Percentiles rank a stretch among this genome's conserved stretches.
Conservation (phyloP, 2,113 vertebrate species). For the Anser cygnoides region DNA sequence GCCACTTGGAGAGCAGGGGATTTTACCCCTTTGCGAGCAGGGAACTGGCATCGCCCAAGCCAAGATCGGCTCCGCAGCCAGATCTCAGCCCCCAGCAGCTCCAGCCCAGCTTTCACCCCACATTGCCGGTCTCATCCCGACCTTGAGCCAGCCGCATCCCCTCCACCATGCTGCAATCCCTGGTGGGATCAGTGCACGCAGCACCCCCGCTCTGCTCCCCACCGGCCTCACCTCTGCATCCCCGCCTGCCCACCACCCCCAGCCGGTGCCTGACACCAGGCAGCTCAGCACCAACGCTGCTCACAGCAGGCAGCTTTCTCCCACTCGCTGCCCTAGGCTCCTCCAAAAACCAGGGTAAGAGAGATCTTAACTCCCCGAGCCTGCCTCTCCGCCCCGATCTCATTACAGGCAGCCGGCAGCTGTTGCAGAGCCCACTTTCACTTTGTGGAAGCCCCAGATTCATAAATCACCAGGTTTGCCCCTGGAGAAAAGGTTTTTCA, state of each 20-base stretch:
- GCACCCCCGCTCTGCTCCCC: not conserved
- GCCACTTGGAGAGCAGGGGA: not conserved
- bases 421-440: not conserved
- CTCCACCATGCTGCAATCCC: not conserved
- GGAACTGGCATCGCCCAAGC: fast-evolving
- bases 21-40: not conserved
- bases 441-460: not conserved
- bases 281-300: not conserved
- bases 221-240: not conserved
- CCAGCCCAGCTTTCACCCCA: not conserved
- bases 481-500: not conserved
- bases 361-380: not conserved
- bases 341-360: not conserved
- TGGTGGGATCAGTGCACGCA: not conserved
- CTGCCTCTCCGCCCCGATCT: not conserved
- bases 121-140: not conserved
- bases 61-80: not conserved
- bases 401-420: not conserved
- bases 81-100: not conserved
- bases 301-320: not conserved
- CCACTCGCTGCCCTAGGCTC: not conserved
- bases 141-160: not conserved
- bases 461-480: not conserved
- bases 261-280: not conserved
- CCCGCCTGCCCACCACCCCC: fast-evolving